Base-by-base conservation (phyloP, 2,113 vertebrate genomes). In the Dinomys branickii region DNA sequence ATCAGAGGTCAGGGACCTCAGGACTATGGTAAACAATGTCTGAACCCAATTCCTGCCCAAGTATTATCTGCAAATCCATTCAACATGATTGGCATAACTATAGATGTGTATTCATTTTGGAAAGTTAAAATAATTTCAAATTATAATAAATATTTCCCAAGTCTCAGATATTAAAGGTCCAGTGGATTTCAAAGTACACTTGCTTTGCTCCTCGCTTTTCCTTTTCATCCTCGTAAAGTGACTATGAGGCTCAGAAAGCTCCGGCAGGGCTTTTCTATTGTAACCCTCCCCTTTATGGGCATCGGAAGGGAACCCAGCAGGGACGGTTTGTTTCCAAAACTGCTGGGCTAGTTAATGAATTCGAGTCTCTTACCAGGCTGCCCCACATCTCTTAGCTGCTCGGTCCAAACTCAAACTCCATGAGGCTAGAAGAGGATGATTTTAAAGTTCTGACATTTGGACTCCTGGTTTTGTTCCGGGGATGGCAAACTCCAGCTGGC, bases 71-170 rank as follows among this genome's bases (percentile, higher is more conserved):
- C 54, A 89, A 56, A 10, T 93, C 6, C 26, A 84, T 73, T 35
- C 86, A 73, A 44, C 30, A 58, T 6, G 6, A 11, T 77, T 94
- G 94, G 6, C 35, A 28, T 90, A 84, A 11, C 26, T 50, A 22
- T 41, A 28, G 38, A 41, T 56, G 12, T 22, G 19, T 89, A 47
- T 81, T 52, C 17, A 54, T 54, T 84, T 88, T 24, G 2, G 13
- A 91, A 93, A 67, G 59, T 33, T 58, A 65, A 84, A 80, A 33
- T 52, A 77, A 67, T 82, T 93, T 22, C 41, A 93, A 88, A 69
- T 94, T 71, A 77, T 35, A 87, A 81, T 61, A 6, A 56, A 59
- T 82, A 67, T 44, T 50, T 44, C 41, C 16, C 13, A 14, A 47
- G 41, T 47, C 47, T 44, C 30, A 65, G 50, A 80, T 65, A 67